These are phyloP conservation scores for Anguilla pacifica DNA, from an alignment of 2,797 vertebrate genomes.

Conservation along the genomic window DNA sequence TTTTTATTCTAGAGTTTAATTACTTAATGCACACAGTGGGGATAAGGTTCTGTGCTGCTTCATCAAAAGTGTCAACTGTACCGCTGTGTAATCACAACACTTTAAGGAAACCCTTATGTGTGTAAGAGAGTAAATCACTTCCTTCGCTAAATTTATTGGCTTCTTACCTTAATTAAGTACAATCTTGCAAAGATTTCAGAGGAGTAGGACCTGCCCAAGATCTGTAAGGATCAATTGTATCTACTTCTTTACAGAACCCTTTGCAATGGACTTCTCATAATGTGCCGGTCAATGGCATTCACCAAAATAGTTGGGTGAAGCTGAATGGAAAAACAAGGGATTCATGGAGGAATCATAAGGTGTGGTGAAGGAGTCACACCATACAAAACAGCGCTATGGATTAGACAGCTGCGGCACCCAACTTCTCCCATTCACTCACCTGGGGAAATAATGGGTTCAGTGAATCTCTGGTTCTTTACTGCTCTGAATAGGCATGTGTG, in stretches of 20 bases:
- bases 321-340: background rate
- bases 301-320: background rate
- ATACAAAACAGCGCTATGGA: background rate
- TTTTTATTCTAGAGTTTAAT: constrained; percentile 50
- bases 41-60: constrained; percentile 41
- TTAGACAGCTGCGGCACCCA: background rate
- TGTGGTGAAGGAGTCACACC: background rate
- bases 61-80: constrained; percentile 44
- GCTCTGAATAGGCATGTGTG: background rate
- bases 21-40: constrained; percentile 42
- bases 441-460: background rate
- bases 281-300: background rate
- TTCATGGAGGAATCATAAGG: background rate
- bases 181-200: constrained; percentile 30
- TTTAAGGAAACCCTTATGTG: constrained; percentile 15
- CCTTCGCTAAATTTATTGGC: constrained; percentile 26
- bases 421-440: background rate
- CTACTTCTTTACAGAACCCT: background rate
- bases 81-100: constrained; percentile 16
- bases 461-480: background rate
- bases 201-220: background rate
- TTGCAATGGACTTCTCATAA: background rate
- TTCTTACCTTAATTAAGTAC: constrained; percentile 44
- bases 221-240: background rate
- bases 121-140: constrained; percentile 24